Evolutionary conservation across 2,888 invertebrate species (phyloP), one percentile per base, ranked within the genome.

Genomic region (Leptarthrus brevirostris): DNA sequence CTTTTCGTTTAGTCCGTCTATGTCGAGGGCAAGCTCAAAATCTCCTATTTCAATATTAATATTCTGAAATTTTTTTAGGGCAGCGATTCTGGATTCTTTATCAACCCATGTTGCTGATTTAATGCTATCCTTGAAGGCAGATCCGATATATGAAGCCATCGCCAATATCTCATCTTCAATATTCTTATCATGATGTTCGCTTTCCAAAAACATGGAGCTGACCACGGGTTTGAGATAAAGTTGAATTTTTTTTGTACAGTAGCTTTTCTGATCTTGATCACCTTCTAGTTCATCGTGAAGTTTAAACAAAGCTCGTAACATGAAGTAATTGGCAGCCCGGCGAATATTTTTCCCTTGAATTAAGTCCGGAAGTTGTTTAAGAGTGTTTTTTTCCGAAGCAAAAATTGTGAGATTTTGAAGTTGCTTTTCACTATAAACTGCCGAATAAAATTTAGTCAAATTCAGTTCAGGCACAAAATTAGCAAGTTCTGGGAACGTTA

Each of bases 231-330:
- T 16, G 2, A 54, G 2, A 26, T 18, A 54, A n/a, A 5, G n/a
- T 5, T 44, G n/a, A 3, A 22, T 18, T 26, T 56, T 14, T 24
- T 36, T 22, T 14, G 54, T n/a, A 24, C 71, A 71, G 16, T 24
- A 71, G 10, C 22, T 24, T 24, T 54, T 14, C 14, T 5, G 20
- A 1, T 54, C 34, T 36, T 54, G 14, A 12, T 18, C 12, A 2
- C 5, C 18, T 24, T 71, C 8, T 8, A 53, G 22, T 26, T 71
- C 71, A 49, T 53, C 54, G 40, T 71, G 71, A n/a, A 71, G 30
- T 14, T 54, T 34, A 24, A 36, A 54, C 3, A 71, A 22, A 2
- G 40, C 20, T 16, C 40, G 36, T 12, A 71, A 24, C 22, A 71
- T 54, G 6, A 54, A 22, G n/a, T 71, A 71, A 30, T 54, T 71